phyloP scores from a whole-genome alignment of 2,888 invertebrate species.

The Diploptera punctata region DNA sequence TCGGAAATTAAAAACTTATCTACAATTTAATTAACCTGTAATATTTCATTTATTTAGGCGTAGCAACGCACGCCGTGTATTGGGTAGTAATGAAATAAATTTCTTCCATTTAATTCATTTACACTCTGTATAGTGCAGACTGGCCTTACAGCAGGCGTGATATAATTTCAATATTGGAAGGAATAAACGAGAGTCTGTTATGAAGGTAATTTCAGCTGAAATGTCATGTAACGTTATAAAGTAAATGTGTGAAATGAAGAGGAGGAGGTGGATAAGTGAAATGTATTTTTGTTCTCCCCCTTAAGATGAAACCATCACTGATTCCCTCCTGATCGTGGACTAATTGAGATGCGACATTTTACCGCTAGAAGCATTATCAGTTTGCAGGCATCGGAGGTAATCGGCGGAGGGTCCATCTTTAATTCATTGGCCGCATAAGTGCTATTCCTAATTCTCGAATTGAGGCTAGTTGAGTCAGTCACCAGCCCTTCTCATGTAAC shows the following conservation, averaged over 20 bases:
- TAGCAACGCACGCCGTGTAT: no score
- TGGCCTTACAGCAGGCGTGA: no score
- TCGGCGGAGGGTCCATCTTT: slow-evolving; percentile 2
- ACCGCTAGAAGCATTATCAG: slow-evolving; percentile 12
- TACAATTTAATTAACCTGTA: no score
- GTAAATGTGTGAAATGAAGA: not conserved
- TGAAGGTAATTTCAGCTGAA: no score
- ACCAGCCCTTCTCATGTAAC: slow-evolving; percentile 12
- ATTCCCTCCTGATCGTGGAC: not conserved
- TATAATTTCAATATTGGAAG: no score
- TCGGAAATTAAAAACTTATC: no score
- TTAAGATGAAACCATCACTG: slow-evolving; percentile 14
- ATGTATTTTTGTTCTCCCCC: not conserved
- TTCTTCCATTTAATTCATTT: no score
- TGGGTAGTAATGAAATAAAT: no score
- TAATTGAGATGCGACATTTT: slow-evolving; percentile 23
- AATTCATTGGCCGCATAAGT: slow-evolving; percentile 21
- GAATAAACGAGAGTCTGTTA: no score
- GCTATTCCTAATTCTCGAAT: slow-evolving; percentile 28
- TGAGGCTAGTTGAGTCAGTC: slow-evolving; percentile 6
- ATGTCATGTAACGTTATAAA: not conserved
- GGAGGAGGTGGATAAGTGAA: not conserved
- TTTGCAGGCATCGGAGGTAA: not conserved
- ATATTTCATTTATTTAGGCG: no score
- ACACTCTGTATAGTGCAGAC: no score